Evolutionary conservation across 1,140 invertebrate genomes (phyloP).

Genomic region (Zaprionus inermis): DNA sequence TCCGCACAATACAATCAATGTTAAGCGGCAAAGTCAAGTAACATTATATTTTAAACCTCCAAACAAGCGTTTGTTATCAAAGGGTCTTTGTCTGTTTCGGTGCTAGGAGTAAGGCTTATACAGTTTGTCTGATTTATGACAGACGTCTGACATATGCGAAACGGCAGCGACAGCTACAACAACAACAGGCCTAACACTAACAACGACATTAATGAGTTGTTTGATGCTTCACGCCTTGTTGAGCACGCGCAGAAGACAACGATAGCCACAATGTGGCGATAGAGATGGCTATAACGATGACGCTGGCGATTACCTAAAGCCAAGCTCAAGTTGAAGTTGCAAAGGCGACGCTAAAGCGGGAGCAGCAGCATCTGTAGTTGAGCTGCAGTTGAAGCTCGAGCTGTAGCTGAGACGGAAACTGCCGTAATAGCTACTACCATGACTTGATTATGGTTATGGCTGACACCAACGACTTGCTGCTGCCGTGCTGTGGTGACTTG

Average conservation of each 20-base stretch:
- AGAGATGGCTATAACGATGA: constrained; percentile 5
- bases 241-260: constrained; percentile 53
- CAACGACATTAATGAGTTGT: constrained; percentile 51
- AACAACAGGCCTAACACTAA: constrained; percentile 30
- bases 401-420: constrained; percentile 14
- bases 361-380: background rate
- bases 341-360: background rate
- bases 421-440: constrained; percentile 64
- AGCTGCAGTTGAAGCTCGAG: constrained; percentile 15
- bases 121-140: constrained; percentile 29
- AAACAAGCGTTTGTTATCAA: constrained; percentile 9
- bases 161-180: constrained; percentile 38
- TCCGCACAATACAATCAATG: background rate
- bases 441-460: constrained; percentile 35
- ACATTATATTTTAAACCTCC: background rate
- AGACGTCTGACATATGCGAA: background rate
- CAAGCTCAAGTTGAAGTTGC: constrained; percentile 32
- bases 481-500: constrained; percentile 13
- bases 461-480: constrained; percentile 16
- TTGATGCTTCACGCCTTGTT: constrained; percentile 78
- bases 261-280: constrained; percentile 39
- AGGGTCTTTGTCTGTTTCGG: constrained; percentile 10
- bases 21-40: background rate
- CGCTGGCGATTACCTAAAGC: constrained; percentile 67
- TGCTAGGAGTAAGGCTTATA: constrained; percentile 26